phyloP scores from a whole-genome alignment of 2,888 invertebrate species.

The Lepidochrysops patricia region DNA sequence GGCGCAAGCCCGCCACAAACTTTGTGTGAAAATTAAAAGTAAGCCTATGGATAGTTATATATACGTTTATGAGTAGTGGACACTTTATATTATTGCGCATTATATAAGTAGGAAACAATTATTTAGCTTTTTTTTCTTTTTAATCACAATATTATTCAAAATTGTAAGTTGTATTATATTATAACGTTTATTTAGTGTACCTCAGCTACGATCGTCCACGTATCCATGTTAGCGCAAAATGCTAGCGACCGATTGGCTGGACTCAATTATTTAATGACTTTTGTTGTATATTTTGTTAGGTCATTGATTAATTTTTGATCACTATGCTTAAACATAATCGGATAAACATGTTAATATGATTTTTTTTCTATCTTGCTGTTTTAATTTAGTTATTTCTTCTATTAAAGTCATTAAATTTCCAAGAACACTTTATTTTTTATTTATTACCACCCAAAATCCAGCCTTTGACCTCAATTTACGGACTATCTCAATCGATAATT shows the following conservation, averaged over 20 bases:
- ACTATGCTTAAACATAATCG: slow-evolving; percentile 65
- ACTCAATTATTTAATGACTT: slow-evolving; percentile 74
- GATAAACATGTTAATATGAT: slow-evolving; percentile 66
- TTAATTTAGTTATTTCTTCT: slow-evolving; percentile 74
- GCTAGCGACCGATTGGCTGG: slow-evolving; percentile 57
- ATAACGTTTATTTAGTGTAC: slow-evolving; percentile 66
- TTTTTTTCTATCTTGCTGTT: slow-evolving; percentile 72
- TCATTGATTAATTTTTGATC: slow-evolving; percentile 74
- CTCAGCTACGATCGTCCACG: slow-evolving; percentile 54
- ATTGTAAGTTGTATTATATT: slow-evolving; percentile 73
- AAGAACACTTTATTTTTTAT: slow-evolving; percentile 40
- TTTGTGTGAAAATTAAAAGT: slow-evolving; percentile 70
- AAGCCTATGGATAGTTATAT: slow-evolving; percentile 65
- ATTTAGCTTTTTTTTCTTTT: slow-evolving; percentile 68
- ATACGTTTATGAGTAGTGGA: slow-evolving; percentile 71
- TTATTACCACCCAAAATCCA: slow-evolving; percentile 13
- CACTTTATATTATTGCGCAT: slow-evolving; percentile 74
- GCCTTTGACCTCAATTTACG: not conserved
- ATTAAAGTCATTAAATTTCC: slow-evolving; percentile 76
- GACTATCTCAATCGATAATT: not conserved
- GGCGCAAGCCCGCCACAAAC: slow-evolving; percentile 24
- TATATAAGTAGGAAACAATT: slow-evolving; percentile 73
- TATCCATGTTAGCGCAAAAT: too few relatives aligned
- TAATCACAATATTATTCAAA: slow-evolving; percentile 74
- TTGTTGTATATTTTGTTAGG: slow-evolving; percentile 76